These are phyloP conservation scores for Drosophila pachea DNA, from an alignment of 1,140 invertebrate species.

Conservation along the genomic window DNA sequence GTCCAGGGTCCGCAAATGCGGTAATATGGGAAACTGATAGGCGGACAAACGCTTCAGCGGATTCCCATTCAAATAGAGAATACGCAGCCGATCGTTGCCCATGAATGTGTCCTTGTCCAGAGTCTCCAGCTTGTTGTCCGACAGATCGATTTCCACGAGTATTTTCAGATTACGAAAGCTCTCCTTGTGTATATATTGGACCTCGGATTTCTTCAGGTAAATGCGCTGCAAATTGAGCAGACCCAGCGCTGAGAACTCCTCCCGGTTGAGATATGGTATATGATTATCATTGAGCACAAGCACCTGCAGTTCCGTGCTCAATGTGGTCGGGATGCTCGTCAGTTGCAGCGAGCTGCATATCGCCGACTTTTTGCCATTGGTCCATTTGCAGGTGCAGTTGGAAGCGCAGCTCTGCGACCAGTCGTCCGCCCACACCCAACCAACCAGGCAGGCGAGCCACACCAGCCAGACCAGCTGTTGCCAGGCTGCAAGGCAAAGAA, in stretches of 20 bases:
- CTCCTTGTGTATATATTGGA: slow-evolving; percentile 87
- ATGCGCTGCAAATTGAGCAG: slow-evolving; percentile 91
- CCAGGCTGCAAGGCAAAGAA: slow-evolving; percentile 31
- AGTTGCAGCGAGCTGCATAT: slow-evolving; percentile 88
- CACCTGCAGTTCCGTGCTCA: slow-evolving; percentile 92
- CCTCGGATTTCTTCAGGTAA: slow-evolving; percentile 86
- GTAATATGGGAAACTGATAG: slow-evolving; percentile 86
- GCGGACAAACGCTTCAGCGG: slow-evolving; percentile 83
- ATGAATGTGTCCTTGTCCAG: slow-evolving; percentile 86
- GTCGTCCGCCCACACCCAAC: slow-evolving; percentile 82
- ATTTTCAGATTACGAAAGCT: slow-evolving; percentile 92
- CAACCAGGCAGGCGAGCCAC: slow-evolving; percentile 64
- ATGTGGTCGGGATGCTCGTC: slow-evolving; percentile 84
- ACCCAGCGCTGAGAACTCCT: slow-evolving; percentile 88
- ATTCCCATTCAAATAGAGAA: slow-evolving; percentile 86
- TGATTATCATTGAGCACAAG: slow-evolving; percentile 90
- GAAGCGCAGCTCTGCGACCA: slow-evolving; percentile 88
- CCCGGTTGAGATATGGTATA: slow-evolving; percentile 86
- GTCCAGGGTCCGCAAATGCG: slow-evolving; percentile 86
- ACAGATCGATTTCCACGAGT: slow-evolving; percentile 91
- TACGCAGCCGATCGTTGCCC: slow-evolving; percentile 86
- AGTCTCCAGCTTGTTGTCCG: slow-evolving; percentile 85
- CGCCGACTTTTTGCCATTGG: slow-evolving; percentile 91
- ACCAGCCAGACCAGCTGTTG: slow-evolving; percentile 39
- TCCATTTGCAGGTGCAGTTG: slow-evolving; percentile 93